Base-by-base conservation (phyloP, 2,888 invertebrate species). In the Phymatocera aterrima region DNA sequence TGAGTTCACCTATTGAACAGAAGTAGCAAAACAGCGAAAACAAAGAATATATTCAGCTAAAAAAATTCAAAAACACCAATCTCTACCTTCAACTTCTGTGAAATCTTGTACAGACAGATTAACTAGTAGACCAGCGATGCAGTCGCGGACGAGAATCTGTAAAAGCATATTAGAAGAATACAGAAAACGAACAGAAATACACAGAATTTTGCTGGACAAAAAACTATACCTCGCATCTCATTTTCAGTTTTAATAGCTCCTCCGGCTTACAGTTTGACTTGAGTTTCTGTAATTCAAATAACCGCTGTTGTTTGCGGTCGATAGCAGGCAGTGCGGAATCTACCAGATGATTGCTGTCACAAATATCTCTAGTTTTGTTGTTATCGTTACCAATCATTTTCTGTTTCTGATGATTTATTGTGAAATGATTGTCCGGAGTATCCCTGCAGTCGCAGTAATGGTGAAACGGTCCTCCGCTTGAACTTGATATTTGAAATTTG, bases 61-160 rank as follows among this genome's bases (percentile, higher is more conserved):
- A 10, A 40, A 12, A 1, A 37, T 15, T 72, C 61, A 6, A 57
- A 12, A 54, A 40, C 31, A 90, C 3, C n/a, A 0, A 15, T 15
- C 34, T 6, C n/a, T 61, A 96, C 97, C 96, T 94, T 97, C 97
- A 87, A 97, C 94, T 91, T 96, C 96, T 86, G 94, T 95, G 90
- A 97, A 97, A 88, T 96, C 95, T 88, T 96, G 95, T 82, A 95
- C 93, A 15, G 96, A 95, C 82, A 97, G 92, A 89, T 96, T 95
- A 77, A 96, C 92, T 78, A 97, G 91, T 80, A 97, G 92, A 77
- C 96, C 95, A 46, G 95, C 95, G 85, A 97, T 96, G 90, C 97
- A 97, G 85, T 96, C 95, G 83, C 96, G 93, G 15, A 97, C 95
- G 79, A 97, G 92, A 82, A 94, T 93, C 92, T 93, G 87, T 84